Evolutionary conservation across 2,797 vertebrate species (phyloP).

Genomic region (Sparus aurata): DNA sequence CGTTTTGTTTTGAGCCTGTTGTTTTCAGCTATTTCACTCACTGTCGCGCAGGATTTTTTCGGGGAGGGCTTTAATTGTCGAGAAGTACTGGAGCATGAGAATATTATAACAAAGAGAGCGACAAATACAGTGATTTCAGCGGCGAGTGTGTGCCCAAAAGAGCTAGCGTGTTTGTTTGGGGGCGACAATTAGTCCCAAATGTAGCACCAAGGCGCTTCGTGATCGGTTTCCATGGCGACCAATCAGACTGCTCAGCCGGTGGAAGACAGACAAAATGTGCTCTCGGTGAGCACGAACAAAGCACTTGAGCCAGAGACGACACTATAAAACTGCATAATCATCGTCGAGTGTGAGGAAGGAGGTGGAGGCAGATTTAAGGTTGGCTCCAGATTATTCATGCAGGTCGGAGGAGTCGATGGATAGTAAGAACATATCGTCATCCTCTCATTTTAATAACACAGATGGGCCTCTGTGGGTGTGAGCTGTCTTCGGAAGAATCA

Average conservation of each 20-base stretch:
- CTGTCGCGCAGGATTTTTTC: slow-evolving; percentile 30
- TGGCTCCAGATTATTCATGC: slow-evolving; percentile 46
- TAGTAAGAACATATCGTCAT: slow-evolving; percentile 41
- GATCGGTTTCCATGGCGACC: slow-evolving; percentile 78
- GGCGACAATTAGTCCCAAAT: slow-evolving; percentile 69
- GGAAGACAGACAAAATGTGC: slow-evolving; percentile 47
- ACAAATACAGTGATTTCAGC: slow-evolving; percentile 55
- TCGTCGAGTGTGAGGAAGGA: slow-evolving; percentile 25
- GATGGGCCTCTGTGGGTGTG: slow-evolving; percentile 55
- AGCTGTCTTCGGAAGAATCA: slow-evolving; percentile 47
- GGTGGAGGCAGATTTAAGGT: slow-evolving; percentile 31
- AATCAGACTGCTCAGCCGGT: slow-evolving; percentile 67
- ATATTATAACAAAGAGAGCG: slow-evolving; percentile 59
- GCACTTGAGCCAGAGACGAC: slow-evolving; percentile 34
- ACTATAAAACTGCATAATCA: slow-evolving; percentile 50
- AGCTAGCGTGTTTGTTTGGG: slow-evolving; percentile 55
- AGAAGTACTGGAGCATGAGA: slow-evolving; percentile 64
- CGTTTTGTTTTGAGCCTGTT: slow-evolving; percentile 57
- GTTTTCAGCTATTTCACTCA: slow-evolving; percentile 54
- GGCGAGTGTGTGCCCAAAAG: slow-evolving; percentile 34
- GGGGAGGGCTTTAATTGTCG: slow-evolving; percentile 64
- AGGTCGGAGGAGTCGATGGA: slow-evolving; percentile 25
- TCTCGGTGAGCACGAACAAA: slow-evolving; percentile 55
- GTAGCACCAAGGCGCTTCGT: slow-evolving; percentile 57
- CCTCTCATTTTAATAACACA: slow-evolving; percentile 48